These are phyloP conservation scores for Drusus annulatus DNA, from an alignment of 1,140 invertebrate genomes.

Conservation along the genomic window DNA sequence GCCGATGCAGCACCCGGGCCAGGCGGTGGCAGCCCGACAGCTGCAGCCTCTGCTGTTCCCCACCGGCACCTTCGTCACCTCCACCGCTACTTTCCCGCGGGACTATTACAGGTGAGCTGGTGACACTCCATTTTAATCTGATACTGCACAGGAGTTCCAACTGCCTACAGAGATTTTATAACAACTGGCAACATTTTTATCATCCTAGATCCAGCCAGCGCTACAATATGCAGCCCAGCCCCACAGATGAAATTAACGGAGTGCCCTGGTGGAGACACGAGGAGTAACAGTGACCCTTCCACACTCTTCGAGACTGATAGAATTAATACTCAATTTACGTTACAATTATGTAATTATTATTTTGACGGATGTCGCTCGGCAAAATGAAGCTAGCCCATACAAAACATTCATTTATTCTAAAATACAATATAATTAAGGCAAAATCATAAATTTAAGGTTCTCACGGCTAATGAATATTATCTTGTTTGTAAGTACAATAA, in stretches of 20 bases:
- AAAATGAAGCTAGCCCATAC: too few relatives aligned
- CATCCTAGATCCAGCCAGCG: constrained; percentile 35
- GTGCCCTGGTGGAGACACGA: constrained; percentile 56
- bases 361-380: too few relatives aligned
- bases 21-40: constrained; percentile 22
- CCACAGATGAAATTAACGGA: constrained; percentile 50
- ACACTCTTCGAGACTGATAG: constrained; percentile 8
- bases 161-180: too few relatives aligned
- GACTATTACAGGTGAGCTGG: constrained; percentile 46
- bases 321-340: constrained; percentile 36
- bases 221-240: constrained; percentile 29
- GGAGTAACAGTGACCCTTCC: neutral
- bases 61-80: neutral
- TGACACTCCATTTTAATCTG: neutral
- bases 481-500: too few relatives aligned
- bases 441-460: too few relatives aligned
- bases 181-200: too few relatives aligned
- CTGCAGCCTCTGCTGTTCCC: constrained; percentile 53
- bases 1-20: neutral
- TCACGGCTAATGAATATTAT: too few relatives aligned
- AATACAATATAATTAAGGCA: too few relatives aligned
- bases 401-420: too few relatives aligned
- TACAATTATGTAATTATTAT: constrained; percentile 3
- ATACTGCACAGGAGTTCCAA: too few relatives aligned
- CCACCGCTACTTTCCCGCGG: constrained; percentile 51